Conservation (phyloP, 2,113 vertebrate species). For the Microtus richardsoni region DNA sequence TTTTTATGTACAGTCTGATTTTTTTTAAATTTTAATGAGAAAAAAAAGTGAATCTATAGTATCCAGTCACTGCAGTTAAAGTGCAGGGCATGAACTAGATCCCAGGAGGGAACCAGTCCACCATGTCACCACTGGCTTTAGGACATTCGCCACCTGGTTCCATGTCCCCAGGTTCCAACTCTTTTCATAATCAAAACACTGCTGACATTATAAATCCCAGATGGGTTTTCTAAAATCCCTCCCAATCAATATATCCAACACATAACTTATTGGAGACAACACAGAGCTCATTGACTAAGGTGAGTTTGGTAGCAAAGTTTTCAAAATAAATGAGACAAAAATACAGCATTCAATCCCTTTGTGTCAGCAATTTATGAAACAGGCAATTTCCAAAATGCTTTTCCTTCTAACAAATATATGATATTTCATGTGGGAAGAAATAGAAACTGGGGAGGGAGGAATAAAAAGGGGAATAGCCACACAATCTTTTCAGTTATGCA, state of each 20-base stretch:
- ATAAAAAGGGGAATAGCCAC: neutral
- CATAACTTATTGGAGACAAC: constrained; percentile 91
- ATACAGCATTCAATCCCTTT: constrained; percentile 77
- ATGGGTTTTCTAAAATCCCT: constrained; percentile 91
- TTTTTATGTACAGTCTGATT: constrained; percentile 87
- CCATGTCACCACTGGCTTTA: constrained; percentile 91
- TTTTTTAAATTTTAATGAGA: constrained; percentile 89
- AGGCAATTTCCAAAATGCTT: constrained; percentile 70
- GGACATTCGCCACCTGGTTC: constrained; percentile 95
- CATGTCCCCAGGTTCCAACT: constrained; percentile 85
- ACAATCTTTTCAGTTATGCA: constrained; percentile 56
- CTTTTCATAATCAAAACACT: constrained; percentile 89
- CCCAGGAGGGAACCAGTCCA: constrained; percentile 86
- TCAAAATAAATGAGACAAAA: constrained; percentile 93
- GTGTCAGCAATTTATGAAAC: constrained; percentile 80
- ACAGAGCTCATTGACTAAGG: constrained; percentile 94
- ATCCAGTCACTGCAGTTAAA: constrained; percentile 84
- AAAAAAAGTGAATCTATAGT: constrained; percentile 83
- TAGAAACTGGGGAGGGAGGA: neutral
- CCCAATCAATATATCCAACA: constrained; percentile 93
- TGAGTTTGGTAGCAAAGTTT: constrained; percentile 90
- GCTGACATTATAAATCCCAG: constrained; percentile 95
- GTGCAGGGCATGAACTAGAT: constrained; percentile 87
- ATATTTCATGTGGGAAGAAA: constrained; percentile 51
- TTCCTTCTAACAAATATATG: constrained; percentile 50